Conservation (phyloP, 2,888 invertebrate species). For the Sussaba pulchella region DNA sequence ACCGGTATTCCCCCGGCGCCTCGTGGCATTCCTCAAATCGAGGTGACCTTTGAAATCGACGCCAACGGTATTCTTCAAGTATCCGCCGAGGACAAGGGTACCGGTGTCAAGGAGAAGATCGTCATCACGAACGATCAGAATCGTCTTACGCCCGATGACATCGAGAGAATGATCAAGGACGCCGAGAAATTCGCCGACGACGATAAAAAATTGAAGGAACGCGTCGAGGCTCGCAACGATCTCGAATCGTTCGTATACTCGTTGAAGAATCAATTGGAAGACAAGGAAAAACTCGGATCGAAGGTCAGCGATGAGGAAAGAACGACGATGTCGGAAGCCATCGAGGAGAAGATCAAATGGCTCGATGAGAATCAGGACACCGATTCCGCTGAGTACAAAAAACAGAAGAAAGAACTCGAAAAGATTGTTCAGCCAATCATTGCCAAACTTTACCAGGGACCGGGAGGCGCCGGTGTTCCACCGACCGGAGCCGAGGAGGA, state of each 20-base stretch:
- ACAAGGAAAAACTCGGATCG: conserved; percentile 98
- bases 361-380: conserved; percentile 97
- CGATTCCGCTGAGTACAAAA: conserved; percentile 96
- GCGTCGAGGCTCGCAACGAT: conserved; percentile 98
- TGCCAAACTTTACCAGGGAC: conserved; percentile 96
- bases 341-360: conserved; percentile 99
- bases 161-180: conserved; percentile 99
- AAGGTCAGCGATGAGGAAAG: conserved; percentile 96
- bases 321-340: conserved; percentile 96
- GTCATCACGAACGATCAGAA: conserved; percentile 99
- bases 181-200: conserved; percentile 99
- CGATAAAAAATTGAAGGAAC: conserved; percentile 98
- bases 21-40: conserved; percentile 96
- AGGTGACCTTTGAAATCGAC: conserved; percentile 97
- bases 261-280: conserved; percentile 97
- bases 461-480: conserved; percentile 90
- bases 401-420: conserved; percentile 97
- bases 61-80: conserved; percentile 98
- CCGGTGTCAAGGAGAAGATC: conserved; percentile 99
- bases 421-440: conserved; percentile 98
- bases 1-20: conserved; percentile 98
- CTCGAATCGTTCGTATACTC: conserved; percentile 99
- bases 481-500: conserved; percentile 89
- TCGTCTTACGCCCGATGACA: conserved; percentile 98
- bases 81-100: conserved; percentile 99